Percentiles rank a stretch among this genome's conserved stretches.
phyloP scores from a whole-genome alignment of 2,888 invertebrate genomes.

The Phortica magna region DNA sequence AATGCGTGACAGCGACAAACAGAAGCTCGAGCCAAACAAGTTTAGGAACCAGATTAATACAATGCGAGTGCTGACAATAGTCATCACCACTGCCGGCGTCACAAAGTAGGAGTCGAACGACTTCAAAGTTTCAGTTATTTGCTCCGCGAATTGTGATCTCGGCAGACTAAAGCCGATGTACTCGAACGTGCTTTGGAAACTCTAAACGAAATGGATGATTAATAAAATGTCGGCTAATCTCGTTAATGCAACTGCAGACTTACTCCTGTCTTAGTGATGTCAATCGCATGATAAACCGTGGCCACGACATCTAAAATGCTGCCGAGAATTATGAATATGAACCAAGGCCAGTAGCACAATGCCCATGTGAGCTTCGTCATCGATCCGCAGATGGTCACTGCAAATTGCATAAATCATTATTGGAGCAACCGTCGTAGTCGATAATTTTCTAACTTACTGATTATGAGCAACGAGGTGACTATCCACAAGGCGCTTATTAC shows the following conservation, averaged over 20 bases:
- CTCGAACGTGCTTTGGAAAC: constrained; percentile 44
- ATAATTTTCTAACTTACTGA: constrained; percentile 59
- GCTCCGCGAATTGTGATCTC: not conserved
- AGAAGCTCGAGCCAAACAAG: constrained; percentile 74
- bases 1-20: constrained; percentile 66
- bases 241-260: too few relatives aligned
- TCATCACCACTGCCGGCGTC: constrained; percentile 78
- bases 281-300: constrained; percentile 77
- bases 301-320: constrained; percentile 77
- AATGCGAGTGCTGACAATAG: constrained; percentile 79
- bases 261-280: constrained; percentile 71
- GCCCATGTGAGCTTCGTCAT: constrained; percentile 66
- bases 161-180: constrained; percentile 47
- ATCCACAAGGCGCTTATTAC: constrained; percentile 72
- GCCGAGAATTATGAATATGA: constrained; percentile 72
- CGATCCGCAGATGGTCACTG: constrained; percentile 67
- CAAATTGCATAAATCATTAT: not conserved
- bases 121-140: constrained; percentile 42
- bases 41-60: constrained; percentile 79
- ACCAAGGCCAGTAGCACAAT: constrained; percentile 77
- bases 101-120: constrained; percentile 68
- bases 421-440: too few relatives aligned
- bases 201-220: constrained; percentile 35
- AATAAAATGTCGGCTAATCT: not conserved
- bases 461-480: constrained; percentile 65